Base-by-base conservation (phyloP, 2,797 vertebrate species). In the Acestrorhynchus altus region DNA sequence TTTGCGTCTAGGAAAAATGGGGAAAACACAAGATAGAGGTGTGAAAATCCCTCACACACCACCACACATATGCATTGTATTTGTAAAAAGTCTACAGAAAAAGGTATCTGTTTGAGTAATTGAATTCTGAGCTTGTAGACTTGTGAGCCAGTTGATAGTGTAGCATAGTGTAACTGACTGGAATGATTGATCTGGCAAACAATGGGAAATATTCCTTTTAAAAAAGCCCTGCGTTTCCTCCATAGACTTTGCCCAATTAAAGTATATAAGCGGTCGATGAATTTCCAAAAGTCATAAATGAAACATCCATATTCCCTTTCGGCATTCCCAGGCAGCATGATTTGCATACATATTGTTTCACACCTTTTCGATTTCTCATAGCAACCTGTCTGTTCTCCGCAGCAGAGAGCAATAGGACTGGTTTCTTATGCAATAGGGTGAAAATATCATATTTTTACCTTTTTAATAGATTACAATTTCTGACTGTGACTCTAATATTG, bases 261-360 rank as follows among this genome's bases (percentile, higher is more conserved):
- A 74, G 47, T 40, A 70, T 72, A 67, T 74, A 73, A 81, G 69
- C 56, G 46, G 64, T 60, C 78, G 84, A 84, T 56, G 59, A 76
- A 78, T 74, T 83, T 61, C 56, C 72, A 81, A 77, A 73, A 83
- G 79, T 83, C 77, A 83, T 69, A 79, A 68, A 51, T 52, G 12
- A 44, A 77, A 46, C 35, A 60, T 46, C 71, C 44, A 31, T 66
- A 26, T 66, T 72, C 76, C 81, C 72, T 59, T 63, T 72, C 65
- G 84, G 81, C 28, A 39, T 66, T 78, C 80, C 82, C 60, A 39
- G 54, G 49, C 8, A 8, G 57, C 83, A 87, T 77, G 76, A 93
- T 93, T 94, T 92, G 90, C 93, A 93, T 93, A 92, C 92, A 93
- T 93, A 92, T 93, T 94, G 90, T 91, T 84, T 90, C 85, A 79